Base-by-base conservation (phyloP, 2,888 invertebrate genomes). In the Muschampia plurimacula region DNA sequence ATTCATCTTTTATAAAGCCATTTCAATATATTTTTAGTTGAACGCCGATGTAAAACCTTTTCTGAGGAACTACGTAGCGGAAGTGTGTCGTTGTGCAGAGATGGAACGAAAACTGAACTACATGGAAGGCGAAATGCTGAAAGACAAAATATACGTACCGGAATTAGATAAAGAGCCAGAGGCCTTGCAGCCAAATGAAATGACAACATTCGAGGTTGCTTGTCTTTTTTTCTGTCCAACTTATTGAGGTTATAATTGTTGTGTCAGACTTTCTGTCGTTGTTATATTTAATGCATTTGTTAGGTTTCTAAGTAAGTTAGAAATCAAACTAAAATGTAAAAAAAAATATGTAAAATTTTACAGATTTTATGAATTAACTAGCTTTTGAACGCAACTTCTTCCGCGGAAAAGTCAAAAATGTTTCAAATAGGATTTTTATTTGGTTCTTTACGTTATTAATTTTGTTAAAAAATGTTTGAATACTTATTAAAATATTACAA, bases 31-130 rank as follows among this genome's bases (percentile, higher is more conserved):
- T 46, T 72, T 71, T 62, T 62, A 93, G 93, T 81, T 89, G 82
- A 89, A 86, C 67, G 79, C 84, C 67, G 95, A 96, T 57, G 95
- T 97, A 13, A 97, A 97, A 85, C 95, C 96, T 6, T 97, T 97
- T 84, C 97, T 97, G 94, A 95, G 97, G 77, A 97, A 96, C 83
- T 98, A 97, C 89, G 97, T 98, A 3, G 96, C 96, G 76, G 98
- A 98, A 86, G 96, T 98, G 15, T 95, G 98, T 73, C 95, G 98
- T 74, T 98, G 97, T 87, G 97, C 97, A 79, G 98, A 98, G 85
- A 96, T 98, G 97, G 97, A 98, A 85, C 94, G 97, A 55, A 97
- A 96, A 82, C 91, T 98, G 39, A 89, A 96, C 7, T 97, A 96
- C 83, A 96, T 98, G 84, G 96, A 97, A 82, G 93, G 95, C 0